A percentile compares a stretch with the other conserved stretches of the same genome.
Evolutionary conservation across 2,113 vertebrate species (phyloP).

Genomic region (Lophotis ruficrista): DNA sequence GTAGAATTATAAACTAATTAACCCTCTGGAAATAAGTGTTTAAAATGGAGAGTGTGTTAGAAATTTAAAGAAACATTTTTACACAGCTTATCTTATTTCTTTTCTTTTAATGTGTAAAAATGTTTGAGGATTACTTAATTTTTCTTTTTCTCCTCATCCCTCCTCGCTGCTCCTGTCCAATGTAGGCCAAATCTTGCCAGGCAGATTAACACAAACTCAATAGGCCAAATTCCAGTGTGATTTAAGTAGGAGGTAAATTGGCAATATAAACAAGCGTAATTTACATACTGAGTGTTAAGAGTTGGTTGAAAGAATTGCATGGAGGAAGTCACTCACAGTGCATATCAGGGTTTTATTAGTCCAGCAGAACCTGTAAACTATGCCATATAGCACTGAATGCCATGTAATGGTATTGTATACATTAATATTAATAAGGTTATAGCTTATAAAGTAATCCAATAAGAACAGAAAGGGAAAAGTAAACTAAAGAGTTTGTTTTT

Average conservation of each 20-base stretch:
- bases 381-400: not conserved
- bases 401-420: not conserved
- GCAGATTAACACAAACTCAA: slow-evolving; percentile 37
- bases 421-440: slow-evolving; percentile 23
- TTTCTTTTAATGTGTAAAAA: not conserved
- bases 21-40: slow-evolving; percentile 8
- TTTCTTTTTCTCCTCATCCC: not conserved
- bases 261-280: slow-evolving; percentile 13
- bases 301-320: not conserved
- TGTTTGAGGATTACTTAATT: not conserved
- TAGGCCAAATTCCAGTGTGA: slow-evolving; percentile 43
- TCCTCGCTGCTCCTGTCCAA: not conserved
- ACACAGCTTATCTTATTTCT: not conserved
- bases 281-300: slow-evolving; percentile 26
- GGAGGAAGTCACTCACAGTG: not conserved
- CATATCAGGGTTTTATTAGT: slow-evolving; percentile 6
- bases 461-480: not conserved
- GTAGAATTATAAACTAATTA: slow-evolving; percentile 45
- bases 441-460: not conserved
- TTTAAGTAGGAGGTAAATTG: slow-evolving; percentile 55
- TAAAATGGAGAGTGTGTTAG: not conserved
- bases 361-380: slow-evolving; percentile 13
- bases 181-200: slow-evolving; percentile 26
- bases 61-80: slow-evolving; percentile 26
- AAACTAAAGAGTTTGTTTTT: not conserved